Conservation (phyloP, 2,888 invertebrate genomes). For the Lithophane semibrunnea region DNA sequence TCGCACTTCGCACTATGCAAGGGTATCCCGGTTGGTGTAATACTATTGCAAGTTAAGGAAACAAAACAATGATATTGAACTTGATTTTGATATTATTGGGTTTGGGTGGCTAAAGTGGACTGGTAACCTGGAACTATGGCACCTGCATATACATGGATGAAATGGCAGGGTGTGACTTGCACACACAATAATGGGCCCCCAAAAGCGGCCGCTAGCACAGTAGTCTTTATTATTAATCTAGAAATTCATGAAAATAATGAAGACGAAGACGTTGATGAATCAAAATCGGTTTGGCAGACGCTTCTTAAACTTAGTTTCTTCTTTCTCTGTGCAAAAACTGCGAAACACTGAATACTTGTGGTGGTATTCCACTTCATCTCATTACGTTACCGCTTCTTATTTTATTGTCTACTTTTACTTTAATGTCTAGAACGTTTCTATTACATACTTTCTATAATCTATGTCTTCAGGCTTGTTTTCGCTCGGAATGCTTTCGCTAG, state of each 20-base stretch:
- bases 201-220: too few relatives aligned
- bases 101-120: too few relatives aligned
- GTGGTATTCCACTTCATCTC: conserved; percentile 28
- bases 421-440: conserved; percentile 45
- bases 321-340: background rate
- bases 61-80: too few relatives aligned
- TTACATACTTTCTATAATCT: conserved; percentile 58
- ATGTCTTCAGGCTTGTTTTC: conserved; percentile 61
- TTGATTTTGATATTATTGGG: too few relatives aligned
- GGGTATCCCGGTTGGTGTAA: too few relatives aligned
- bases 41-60: too few relatives aligned
- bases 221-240: background rate
- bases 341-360: background rate
- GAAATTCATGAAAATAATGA: background rate
- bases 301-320: conserved; percentile 19
- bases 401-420: conserved; percentile 55
- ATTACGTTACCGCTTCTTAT: conserved; percentile 41
- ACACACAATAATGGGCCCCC: too few relatives aligned
- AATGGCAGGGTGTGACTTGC: too few relatives aligned
- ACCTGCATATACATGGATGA: too few relatives aligned
- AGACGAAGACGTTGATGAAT: background rate
- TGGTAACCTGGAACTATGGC: too few relatives aligned
- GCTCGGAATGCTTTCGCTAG: conserved; percentile 48
- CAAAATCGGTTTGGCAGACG: background rate
- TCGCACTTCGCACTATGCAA: too few relatives aligned